Evolutionary conservation across 2,888 invertebrate genomes (phyloP).

Genomic region (Reticulitermes lucifugus): DNA sequence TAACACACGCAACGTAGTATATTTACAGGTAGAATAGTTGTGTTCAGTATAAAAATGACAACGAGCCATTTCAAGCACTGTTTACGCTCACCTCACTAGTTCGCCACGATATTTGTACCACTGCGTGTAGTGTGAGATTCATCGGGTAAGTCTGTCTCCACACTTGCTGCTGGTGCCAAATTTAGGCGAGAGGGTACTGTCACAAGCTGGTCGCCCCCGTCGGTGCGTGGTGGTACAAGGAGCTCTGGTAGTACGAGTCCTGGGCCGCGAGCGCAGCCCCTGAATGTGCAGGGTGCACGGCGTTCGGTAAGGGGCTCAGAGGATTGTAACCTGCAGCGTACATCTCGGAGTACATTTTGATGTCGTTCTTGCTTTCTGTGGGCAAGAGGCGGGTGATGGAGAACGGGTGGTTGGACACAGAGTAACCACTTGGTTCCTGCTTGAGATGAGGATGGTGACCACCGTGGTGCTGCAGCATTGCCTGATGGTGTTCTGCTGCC

Average conservation of each 20-base stretch:
- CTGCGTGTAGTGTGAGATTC: constrained; percentile 6
- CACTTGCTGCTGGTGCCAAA: neutral
- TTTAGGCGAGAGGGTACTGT: constrained; percentile 92
- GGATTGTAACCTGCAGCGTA: constrained; percentile 63
- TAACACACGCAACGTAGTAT: constrained; percentile 17
- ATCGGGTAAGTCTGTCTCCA: neutral
- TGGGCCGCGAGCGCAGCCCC: constrained; percentile 67
- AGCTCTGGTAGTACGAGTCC: constrained; percentile 87
- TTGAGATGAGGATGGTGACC: constrained; percentile 75
- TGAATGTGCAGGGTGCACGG: constrained; percentile 59
- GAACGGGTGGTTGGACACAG: constrained; percentile 91
- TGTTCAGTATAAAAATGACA: neutral
- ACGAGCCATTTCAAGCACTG: constrained; percentile 1
- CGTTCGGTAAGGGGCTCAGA: constrained; percentile 52
- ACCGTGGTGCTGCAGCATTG: constrained; percentile 65
- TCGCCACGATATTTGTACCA: constrained; percentile 2
- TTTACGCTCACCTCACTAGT: neutral
- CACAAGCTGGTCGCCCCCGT: constrained; percentile 87
- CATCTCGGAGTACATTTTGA: constrained; percentile 91
- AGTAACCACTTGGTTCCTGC: constrained; percentile 78
- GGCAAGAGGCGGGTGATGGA: constrained; percentile 94
- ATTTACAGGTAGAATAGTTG: neutral
- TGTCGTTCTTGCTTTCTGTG: constrained; percentile 87
- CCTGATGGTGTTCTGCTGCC: constrained; percentile 62
- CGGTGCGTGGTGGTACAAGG: constrained; percentile 74